These are phyloP conservation scores for Eumerus sabulonum DNA, from an alignment of 2,888 invertebrate species.

Conservation along the genomic window DNA sequence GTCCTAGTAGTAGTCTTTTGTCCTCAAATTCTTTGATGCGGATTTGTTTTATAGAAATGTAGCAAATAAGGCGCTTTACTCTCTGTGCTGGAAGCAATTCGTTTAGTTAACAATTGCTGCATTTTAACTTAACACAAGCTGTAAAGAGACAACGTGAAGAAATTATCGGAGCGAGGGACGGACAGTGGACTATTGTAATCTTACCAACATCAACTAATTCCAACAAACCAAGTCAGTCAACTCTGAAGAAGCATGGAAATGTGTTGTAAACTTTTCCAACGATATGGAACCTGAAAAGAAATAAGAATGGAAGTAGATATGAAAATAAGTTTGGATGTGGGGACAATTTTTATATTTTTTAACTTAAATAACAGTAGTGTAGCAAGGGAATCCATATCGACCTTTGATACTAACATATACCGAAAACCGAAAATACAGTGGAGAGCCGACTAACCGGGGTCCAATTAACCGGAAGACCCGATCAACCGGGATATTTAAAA, in stretches of 20 bases:
- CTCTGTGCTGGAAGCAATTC: slow-evolving; percentile 69
- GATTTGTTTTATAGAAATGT: slow-evolving; percentile 53
- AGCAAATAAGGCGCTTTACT: slow-evolving; percentile 66
- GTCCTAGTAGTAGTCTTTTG: no score
- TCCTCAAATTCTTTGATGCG: slow-evolving; percentile 48
- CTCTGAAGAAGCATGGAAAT: slow-evolving; percentile 47
- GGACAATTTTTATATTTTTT: no score
- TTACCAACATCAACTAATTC: slow-evolving; percentile 61
- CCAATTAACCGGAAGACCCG: no score
- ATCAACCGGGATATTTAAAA: no score
- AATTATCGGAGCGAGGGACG: not conserved
- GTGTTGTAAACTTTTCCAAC: slow-evolving; percentile 5
- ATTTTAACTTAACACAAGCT: slow-evolving; percentile 70
- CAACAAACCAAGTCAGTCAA: slow-evolving; percentile 50
- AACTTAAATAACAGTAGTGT: no score
- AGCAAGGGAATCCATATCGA: no score
- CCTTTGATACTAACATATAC: no score
- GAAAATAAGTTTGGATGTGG: no score
- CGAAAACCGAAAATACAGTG: no score
- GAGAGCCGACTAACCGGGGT: no score
- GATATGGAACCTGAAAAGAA: slow-evolving; percentile 34
- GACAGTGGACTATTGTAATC: not conserved
- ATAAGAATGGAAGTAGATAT: not conserved
- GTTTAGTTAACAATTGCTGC: slow-evolving; percentile 71
- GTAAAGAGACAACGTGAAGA: not conserved